Percentiles rank a stretch among this genome's conserved stretches.
phyloP scores from a whole-genome alignment of 2,888 invertebrate species.

The Crioceris asparagi region DNA sequence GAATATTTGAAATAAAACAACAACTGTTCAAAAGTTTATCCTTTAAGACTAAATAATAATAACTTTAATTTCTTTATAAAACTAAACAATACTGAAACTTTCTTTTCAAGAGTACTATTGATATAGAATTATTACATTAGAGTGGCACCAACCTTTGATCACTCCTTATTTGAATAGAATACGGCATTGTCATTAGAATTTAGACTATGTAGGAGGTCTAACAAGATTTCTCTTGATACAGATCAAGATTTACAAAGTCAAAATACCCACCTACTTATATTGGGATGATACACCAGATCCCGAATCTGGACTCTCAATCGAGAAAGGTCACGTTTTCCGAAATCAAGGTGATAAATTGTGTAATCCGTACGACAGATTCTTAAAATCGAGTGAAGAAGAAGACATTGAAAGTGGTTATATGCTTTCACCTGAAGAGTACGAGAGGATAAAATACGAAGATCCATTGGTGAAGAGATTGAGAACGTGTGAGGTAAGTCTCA shows the following conservation, averaged over 20 bases:
- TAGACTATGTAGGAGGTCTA: too few species aligned
- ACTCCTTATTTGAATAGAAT: too few species aligned
- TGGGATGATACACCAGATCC: constrained; percentile 36
- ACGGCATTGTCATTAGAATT: too few species aligned
- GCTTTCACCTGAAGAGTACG: constrained; percentile 48
- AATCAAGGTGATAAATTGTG: constrained; percentile 36
- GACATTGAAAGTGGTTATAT: constrained; percentile 45
- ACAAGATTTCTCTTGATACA: too few species aligned
- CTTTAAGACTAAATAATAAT: too few species aligned
- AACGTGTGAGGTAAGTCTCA: constrained; percentile 45
- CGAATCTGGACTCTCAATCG: constrained; percentile 39
- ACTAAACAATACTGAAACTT: too few species aligned
- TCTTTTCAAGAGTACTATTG: too few species aligned
- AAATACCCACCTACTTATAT: constrained; percentile 34
- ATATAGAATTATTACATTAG: too few species aligned
- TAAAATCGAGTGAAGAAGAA: constrained; percentile 27
- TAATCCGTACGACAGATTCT: constrained; percentile 27
- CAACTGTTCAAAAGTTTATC: too few species aligned
- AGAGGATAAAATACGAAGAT: constrained; percentile 50
- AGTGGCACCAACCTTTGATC: too few species aligned
- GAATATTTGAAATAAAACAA: too few species aligned
- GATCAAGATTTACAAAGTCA: constrained; percentile 34
- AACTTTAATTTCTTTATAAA: too few species aligned
- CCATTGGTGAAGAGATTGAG: constrained; percentile 48
- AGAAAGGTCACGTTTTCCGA: constrained; percentile 34